A percentile compares a stretch with the other conserved stretches of the same genome.
Evolutionary conservation across 2,113 vertebrate genomes (phyloP).

Genomic region (Oxyruncus cristatus): DNA sequence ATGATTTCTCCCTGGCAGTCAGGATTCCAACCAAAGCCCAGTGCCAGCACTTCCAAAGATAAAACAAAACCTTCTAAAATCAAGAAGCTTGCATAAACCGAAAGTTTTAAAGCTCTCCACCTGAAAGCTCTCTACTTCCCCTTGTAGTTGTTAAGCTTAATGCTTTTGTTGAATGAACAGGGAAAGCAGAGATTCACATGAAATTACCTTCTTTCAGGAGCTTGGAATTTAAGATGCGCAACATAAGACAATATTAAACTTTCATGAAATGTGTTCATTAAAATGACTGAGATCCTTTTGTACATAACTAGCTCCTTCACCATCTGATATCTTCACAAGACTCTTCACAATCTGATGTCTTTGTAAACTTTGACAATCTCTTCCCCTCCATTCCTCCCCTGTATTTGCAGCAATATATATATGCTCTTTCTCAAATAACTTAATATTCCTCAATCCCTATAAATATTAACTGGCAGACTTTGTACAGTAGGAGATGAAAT

Average conservation of each 20-base stretch:
- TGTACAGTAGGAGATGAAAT: not conserved
- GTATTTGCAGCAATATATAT: not conserved
- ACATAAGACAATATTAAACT: constrained; percentile 1
- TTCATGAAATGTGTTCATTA: constrained; percentile 42
- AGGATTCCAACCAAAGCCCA: not conserved
- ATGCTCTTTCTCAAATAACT: not conserved
- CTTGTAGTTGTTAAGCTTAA: not conserved
- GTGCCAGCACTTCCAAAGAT: not conserved
- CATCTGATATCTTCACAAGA: not conserved
- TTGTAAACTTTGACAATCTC: not conserved
- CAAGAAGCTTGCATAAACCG: not conserved
- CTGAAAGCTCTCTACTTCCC: not conserved
- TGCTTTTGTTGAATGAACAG: not conserved
- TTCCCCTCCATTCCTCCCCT: not conserved
- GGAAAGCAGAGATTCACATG: not conserved
- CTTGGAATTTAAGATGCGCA: not conserved
- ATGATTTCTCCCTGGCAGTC: not conserved
- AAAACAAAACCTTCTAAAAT: not conserved
- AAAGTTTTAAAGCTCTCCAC: not conserved
- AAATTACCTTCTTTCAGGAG: not conserved
- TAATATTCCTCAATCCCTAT: not conserved
- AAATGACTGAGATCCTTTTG: not conserved
- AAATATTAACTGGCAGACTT: constrained; percentile 12
- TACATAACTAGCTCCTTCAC: not conserved
- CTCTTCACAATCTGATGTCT: not conserved